Evolutionary conservation across 1,140 invertebrate species (phyloP).

Genomic region (Helicorthomorpha holstii): DNA sequence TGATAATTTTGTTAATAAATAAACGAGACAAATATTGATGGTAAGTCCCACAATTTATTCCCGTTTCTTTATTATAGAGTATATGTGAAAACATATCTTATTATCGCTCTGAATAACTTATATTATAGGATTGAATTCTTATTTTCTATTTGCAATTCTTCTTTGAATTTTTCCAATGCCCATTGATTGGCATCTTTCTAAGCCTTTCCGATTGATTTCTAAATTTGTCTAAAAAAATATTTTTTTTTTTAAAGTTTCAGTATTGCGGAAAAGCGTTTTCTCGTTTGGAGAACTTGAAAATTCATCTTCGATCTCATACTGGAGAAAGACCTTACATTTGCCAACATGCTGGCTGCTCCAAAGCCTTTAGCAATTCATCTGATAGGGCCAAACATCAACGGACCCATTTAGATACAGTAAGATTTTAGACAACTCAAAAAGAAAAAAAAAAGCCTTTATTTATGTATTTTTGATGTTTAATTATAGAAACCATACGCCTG

Average conservation of each 20-base stretch:
- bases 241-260: conserved; percentile 50
- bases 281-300: conserved; percentile 85
- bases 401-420: conserved; percentile 88
- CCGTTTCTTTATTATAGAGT: no score
- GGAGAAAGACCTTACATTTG: conserved; percentile 64
- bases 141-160: no score
- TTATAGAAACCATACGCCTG: conserved; percentile 82
- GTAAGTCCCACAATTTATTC: no score
- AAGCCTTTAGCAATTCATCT: conserved; percentile 92
- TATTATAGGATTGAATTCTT: no score
- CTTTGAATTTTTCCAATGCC: no score
- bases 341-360: conserved; percentile 65
- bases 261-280: conserved; percentile 89
- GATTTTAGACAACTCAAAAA: conserved; percentile 15
- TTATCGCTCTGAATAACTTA: no score
- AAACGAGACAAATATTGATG: no score
- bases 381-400: conserved; percentile 92
- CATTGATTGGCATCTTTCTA: no score
- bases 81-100: no score
- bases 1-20: no score
- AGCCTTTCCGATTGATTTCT: background rate
- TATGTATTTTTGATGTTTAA: conserved; percentile 3
- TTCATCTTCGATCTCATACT: conserved; percentile 87
- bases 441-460: conserved; percentile 9
- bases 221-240: no score